A percentile compares a stretch with the other conserved stretches of the same genome.
These are phyloP conservation scores for Hassar affinis DNA, from an alignment of 2,113 vertebrate species.

Conservation along the genomic window DNA sequence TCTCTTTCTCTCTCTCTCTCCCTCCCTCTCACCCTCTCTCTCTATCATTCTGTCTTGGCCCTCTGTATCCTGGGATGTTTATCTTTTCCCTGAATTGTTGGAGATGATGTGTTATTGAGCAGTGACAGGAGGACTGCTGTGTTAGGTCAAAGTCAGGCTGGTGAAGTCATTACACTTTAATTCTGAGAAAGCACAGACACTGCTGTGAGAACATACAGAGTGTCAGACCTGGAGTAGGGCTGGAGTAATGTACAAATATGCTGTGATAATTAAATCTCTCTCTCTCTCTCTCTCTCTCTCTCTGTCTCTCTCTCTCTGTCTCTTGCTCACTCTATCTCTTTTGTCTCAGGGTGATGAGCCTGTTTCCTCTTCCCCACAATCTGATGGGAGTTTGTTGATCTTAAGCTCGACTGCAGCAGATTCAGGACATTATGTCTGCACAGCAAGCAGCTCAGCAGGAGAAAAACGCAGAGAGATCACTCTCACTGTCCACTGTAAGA, in stretches of 20 bases:
- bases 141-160: neutral
- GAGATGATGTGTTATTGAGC: neutral
- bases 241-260: neutral
- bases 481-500: conserved; percentile 83
- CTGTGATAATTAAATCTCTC: neutral
- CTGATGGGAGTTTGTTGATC: conserved; percentile 78
- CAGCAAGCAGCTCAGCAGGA: conserved; percentile 80
- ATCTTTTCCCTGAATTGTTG: neutral
- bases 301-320: conserved; percentile 28
- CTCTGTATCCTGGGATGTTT: neutral
- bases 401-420: conserved; percentile 66
- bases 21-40: neutral
- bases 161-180: neutral
- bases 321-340: no score
- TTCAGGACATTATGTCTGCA: conserved; percentile 83
- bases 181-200: neutral
- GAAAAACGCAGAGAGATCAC: conserved; percentile 80
- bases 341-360: conserved; percentile 74
- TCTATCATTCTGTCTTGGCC: neutral
- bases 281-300: conserved; percentile 32
- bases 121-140: neutral
- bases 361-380: conserved; percentile 61
- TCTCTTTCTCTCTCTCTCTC: neutral
- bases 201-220: neutral
- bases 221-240: no score